Base-by-base conservation (phyloP, 2,888 invertebrate genomes). In the Petrophora chlorosata region DNA sequence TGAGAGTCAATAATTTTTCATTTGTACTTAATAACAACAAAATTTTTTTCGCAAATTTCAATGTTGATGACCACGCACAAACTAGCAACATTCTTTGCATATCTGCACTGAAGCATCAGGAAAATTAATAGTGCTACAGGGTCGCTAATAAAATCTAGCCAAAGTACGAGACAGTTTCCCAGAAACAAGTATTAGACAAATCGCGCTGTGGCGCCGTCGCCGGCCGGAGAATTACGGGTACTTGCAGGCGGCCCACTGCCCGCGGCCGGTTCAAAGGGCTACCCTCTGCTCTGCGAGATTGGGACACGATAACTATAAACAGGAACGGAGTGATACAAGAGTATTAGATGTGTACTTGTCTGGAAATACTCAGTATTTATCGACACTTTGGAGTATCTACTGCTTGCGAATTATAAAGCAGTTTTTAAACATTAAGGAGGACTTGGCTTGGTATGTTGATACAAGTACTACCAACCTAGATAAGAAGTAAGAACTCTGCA, bases 241-340 rank as follows among this genome's bases (percentile, higher is more conserved):
- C n/a, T n/a, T n/a, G n/a, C n/a, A n/a, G n/a, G n/a, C n/a, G n/a
- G 72, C 71, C 68, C 61, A 63, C 60, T 67, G 83, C 83, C 76
- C 66, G 79, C 77, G 82, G 85, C 74, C 79, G 72, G 84, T 79
- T 82, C 84, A 82, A 78, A 85, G 79, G 84, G 80, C 71, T 30
- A 35, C 26, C 29, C 71, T 71, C 73, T 73, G 33, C 74, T 72
- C 63, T 72, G 72, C 70, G 58, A 58, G 62, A 66, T 65, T 65
- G 45, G 62, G 63, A 59, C 70, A 68, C 61, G 72, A 66, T 65
- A 66, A 50, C 44, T 48, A 5, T 36, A 7, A 9, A 16, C 12
- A 12, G 33, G 33, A 12, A 15, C 12, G 5, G 14, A 15, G 5
- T 22, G 22, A 32, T 32, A 5, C 5, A 16, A 32, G 5, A 8